Base-by-base conservation (phyloP, 1,140 invertebrate species). In the Adoxophyes honmai region DNA sequence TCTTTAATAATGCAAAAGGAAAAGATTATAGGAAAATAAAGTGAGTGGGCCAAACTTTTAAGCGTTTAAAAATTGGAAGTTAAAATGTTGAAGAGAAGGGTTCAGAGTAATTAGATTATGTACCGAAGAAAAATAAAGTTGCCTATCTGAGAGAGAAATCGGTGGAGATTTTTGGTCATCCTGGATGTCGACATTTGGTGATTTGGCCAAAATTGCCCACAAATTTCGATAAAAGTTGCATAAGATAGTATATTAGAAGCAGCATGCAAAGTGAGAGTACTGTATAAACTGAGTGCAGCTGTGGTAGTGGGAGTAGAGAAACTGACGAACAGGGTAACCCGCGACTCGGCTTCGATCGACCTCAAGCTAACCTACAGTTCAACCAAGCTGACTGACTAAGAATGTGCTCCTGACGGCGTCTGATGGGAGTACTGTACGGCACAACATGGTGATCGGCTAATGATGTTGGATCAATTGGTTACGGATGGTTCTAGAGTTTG, bases 191-290 rank as follows among this genome's bases (percentile, higher is more conserved):
- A 13, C n/a, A 1, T 11, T 4, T 11, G 39, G 18, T 2, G 5
- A 48, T 13, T 28, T 48, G 42, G 28, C 42, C 55, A 55, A 70
- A 56, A 64, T 44, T 28, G 1, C 71, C 66, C 68, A 77, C 59
- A 57, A 68, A 64, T 66, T 80, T 75, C 52, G 64, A 59, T 61
- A 66, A 68, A 66, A 64, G 64, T 67, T 78, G 62, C 64, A 71
- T 62, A 64, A 78, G 67, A 75, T 66, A 75, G 66, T 66, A 74
- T 80, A 81, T 78, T 77, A 82, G 74, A 86, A 86, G 83, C 83
- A 68, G 73, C 85, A 88, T 88, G 85, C 85, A 82, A 74, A 86
- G 81, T 85, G 81, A 88, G 79, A 83, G 78, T 69, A 77, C 66
- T 75, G 68, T 78, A 73, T 75, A 73, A 70, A 81, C 71, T 73